Base-by-base conservation (phyloP, 2,113 vertebrate genomes). In the Gymnarchus niloticus region DNA sequence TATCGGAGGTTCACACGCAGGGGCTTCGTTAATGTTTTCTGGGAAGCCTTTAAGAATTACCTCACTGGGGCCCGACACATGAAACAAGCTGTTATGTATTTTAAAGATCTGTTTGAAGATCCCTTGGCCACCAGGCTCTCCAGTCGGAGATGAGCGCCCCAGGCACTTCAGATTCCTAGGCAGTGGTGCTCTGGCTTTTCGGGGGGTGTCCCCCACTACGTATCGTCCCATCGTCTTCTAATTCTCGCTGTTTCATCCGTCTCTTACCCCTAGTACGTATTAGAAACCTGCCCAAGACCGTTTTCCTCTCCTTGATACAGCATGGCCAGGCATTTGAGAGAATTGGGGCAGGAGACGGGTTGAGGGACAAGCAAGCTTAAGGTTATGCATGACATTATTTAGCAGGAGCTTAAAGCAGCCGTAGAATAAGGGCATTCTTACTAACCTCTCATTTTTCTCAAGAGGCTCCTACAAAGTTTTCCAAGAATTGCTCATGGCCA, bases 401-500 rank as follows among this genome's bases (percentile, higher is more conserved):
- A 85, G 80, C 81, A 49, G 57, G n/a, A 25, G 56, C 25, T 61
- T 61, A 61, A 51, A 61, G 37, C 44, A 6, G 12, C 21, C 41
- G 17, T 41, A 56, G 48, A 84, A 56, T 46, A 48, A 44, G 41
- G 37, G 33, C 41, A 54, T 81, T 81, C 41, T 51, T 81, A 25
- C 48, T 51, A 48, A 25, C 48, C 48, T 49, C 9, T 1, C 21
- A 19, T 33, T 56, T 51, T 83, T 56, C 21, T 59, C 33, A n/a
- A 9, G 82, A 54, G 56, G 19, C 56, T 59, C 33, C 33, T 23
- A 14, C 41, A 73, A 90, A 85, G 51, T 84, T 88, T 86, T 5
- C 86, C 77, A 57, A 85, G 52, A 33, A 85, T 80, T 14, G 51
- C 87, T 85, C 83, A 46, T 90, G 85, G 88, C 89, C 87, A 83